A percentile compares a stretch with the other conserved stretches of the same genome.
phyloP scores from a whole-genome alignment of 2,888 invertebrate genomes.

The Erebia aethiops region DNA sequence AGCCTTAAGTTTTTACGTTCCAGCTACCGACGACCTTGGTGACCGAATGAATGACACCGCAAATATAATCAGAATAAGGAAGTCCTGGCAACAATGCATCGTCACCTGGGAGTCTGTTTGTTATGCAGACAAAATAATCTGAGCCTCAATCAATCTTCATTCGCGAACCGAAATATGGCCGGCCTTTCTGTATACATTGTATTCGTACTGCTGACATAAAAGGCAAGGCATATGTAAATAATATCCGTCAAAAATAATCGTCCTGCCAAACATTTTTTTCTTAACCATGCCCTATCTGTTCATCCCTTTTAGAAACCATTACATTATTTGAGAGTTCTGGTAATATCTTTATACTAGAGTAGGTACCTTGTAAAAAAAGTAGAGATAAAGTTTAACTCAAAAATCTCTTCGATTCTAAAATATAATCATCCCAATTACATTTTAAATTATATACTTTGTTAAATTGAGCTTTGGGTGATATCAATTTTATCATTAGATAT shows the following conservation, averaged over 20 bases:
- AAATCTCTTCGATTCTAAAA: no score
- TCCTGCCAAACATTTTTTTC: neutral
- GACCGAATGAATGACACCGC: conserved; percentile 26
- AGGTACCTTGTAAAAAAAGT: no score
- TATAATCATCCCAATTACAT: no score
- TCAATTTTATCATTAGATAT: no score
- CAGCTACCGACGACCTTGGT: conserved; percentile 22
- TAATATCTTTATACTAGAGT: no score
- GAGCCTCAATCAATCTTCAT: conserved; percentile 77
- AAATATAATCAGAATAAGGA: conserved; percentile 54
- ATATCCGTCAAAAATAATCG: neutral
- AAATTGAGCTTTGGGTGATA: no score
- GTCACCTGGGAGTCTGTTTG: conserved; percentile 51
- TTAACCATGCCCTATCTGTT: no score
- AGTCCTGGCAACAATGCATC: conserved; percentile 60
- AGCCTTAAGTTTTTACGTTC: conserved; percentile 15
- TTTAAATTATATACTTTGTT: no score
- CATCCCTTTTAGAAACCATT: no score
- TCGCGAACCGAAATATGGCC: conserved; percentile 60
- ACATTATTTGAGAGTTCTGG: no score
- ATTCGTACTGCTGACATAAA: conserved; percentile 37
- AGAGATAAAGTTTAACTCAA: no score
- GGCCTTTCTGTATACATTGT: conserved; percentile 44
- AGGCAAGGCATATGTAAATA: neutral
- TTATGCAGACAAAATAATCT: conserved; percentile 69